These are phyloP conservation scores for Botrylloides violaceus DNA, from an alignment of 23 tunicate species.

Conservation along the genomic window DNA sequence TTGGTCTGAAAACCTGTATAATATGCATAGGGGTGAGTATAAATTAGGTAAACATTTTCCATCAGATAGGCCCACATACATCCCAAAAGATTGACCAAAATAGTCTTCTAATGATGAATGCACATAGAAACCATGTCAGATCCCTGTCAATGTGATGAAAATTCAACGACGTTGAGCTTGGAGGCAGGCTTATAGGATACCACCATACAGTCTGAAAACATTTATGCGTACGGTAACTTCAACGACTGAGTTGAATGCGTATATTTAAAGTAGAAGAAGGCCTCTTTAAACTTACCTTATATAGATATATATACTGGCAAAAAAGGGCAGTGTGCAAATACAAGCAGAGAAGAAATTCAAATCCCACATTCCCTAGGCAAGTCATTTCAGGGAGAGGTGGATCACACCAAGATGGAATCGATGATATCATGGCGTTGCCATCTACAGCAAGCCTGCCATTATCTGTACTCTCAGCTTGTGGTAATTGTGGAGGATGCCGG, in stretches of 20 bases:
- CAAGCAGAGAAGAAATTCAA: slow-evolving; percentile 51
- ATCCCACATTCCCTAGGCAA: slow-evolving; percentile 36
- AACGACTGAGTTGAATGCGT: no score
- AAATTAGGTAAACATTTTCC: no score
- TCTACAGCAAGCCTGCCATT: background rate
- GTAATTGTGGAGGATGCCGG: background rate
- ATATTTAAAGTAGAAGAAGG: no score
- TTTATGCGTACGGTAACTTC: no score
- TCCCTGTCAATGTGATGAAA: slow-evolving; percentile 70
- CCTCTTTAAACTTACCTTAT: slow-evolving; percentile 25
- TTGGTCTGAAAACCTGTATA: slow-evolving; percentile 27
- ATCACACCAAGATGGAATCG: slow-evolving; percentile 13
- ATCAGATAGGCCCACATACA: no score
- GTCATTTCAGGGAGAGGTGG: slow-evolving; percentile 42
- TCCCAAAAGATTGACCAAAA: slow-evolving; percentile 63
- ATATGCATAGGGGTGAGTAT: no score
- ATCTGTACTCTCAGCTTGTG: background rate
- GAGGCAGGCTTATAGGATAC: slow-evolving; percentile 78
- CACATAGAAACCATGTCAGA: slow-evolving; percentile 30
- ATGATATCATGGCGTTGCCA: background rate
- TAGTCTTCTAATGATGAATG: slow-evolving; percentile 46
- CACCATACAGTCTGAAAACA: slow-evolving; percentile 79
- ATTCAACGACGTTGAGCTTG: slow-evolving; percentile 70
- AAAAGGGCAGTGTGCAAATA: slow-evolving; percentile 54
- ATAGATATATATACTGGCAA: slow-evolving; percentile 52